These are phyloP conservation scores for Mesoligia furuncula DNA, from an alignment of 2,888 invertebrate species.

Conservation along the genomic window DNA sequence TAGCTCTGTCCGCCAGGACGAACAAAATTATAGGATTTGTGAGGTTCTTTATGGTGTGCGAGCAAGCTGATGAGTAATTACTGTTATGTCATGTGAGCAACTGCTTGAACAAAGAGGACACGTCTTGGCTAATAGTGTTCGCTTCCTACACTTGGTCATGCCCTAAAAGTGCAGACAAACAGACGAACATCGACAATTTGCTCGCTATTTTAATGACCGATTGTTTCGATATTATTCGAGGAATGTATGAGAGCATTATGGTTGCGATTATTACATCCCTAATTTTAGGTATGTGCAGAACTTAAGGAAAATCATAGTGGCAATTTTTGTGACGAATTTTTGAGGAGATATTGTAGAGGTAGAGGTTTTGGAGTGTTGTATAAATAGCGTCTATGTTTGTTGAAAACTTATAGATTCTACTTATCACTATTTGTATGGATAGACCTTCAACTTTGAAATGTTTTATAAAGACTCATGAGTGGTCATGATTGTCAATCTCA, in stretches of 20 bases:
- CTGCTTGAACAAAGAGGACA: constrained; percentile 65
- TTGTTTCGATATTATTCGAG: constrained; percentile 54
- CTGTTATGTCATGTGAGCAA: constrained; percentile 67
- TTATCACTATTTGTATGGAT: neutral
- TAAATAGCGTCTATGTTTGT: neutral
- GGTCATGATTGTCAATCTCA: neutral
- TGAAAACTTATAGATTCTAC: neutral
- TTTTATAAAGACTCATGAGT: neutral
- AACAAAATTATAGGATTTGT: constrained; percentile 54
- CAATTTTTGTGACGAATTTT: neutral
- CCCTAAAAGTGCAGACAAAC: constrained; percentile 59
- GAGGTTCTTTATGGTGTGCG: constrained; percentile 60
- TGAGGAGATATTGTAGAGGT: neutral
- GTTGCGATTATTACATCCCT: neutral
- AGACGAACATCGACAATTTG: constrained; percentile 42
- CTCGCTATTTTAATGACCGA: constrained; percentile 48
- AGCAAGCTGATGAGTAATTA: constrained; percentile 60
- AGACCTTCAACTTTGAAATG: neutral
- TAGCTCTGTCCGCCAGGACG: constrained; percentile 67
- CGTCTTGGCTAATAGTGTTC: constrained; percentile 58
- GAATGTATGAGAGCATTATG: constrained; percentile 13
- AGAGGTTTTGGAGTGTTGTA: neutral
- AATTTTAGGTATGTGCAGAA: constrained; percentile 4
- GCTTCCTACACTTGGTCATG: constrained; percentile 63
- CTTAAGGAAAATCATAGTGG: constrained; percentile 5